Conservation (phyloP, 2,888 invertebrate species). For the Caenorhabditis drosophilae region DNA sequence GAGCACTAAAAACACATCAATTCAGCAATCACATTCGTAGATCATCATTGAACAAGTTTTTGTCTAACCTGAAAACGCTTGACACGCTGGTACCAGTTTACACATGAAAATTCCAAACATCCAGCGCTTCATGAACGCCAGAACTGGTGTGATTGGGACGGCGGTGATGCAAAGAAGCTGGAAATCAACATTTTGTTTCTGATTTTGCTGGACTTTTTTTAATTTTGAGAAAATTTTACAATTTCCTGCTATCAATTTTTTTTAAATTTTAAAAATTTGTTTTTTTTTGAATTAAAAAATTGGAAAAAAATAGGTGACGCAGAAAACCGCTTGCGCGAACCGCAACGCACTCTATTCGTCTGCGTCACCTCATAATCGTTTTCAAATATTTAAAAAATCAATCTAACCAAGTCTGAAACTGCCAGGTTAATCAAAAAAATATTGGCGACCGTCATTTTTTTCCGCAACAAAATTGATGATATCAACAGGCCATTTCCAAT, state of each 20-base stretch:
- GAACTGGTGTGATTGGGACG: slow-evolving; percentile 94
- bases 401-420: slow-evolving; percentile 81
- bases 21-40: slow-evolving; percentile 92
- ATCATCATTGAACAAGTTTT: neutral
- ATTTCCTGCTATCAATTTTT: no score
- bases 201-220: neutral
- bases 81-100: slow-evolving; percentile 89
- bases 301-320: no score
- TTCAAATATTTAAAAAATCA: neutral
- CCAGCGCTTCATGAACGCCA: slow-evolving; percentile 89
- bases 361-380: neutral
- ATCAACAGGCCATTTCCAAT: slow-evolving; percentile 66
- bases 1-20: slow-evolving; percentile 81
- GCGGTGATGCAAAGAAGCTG: slow-evolving; percentile 85
- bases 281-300: neutral
- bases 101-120: slow-evolving; percentile 88
- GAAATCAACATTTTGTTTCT: slow-evolving; percentile 20
- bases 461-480: slow-evolving; percentile 57
- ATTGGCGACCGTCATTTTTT: slow-evolving; percentile 73
- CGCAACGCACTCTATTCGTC: neutral
- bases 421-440: slow-evolving; percentile 95
- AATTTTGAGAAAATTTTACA: neutral
- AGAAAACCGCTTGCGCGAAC: neutral
- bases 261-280: no score
- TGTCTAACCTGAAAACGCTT: slow-evolving; percentile 75